Conservation (phyloP, 2,888 invertebrate species). For the Rhingia rostrata region DNA sequence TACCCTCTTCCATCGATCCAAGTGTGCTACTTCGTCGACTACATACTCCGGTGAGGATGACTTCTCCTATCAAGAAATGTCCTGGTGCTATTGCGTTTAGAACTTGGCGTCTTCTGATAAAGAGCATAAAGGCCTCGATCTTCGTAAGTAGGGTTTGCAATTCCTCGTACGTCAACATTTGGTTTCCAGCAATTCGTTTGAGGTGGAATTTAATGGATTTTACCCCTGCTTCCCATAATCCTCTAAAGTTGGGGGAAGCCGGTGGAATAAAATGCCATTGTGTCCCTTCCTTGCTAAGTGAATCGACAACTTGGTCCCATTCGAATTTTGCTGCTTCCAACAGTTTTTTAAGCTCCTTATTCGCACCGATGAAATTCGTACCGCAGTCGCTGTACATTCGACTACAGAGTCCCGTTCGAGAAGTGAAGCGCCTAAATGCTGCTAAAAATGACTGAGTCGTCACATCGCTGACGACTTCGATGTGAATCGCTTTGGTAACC, state of each 20-base stretch:
- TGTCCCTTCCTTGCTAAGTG: slow-evolving; percentile 37
- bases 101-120: background rate
- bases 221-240: slow-evolving; percentile 4
- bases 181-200: background rate
- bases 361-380: slow-evolving; percentile 77
- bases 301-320: background rate
- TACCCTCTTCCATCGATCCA: slow-evolving; percentile 9
- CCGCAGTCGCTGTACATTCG: slow-evolving; percentile 77
- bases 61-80: slow-evolving; percentile 14
- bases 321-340: slow-evolving; percentile 6
- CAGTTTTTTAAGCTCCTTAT: slow-evolving; percentile 18
- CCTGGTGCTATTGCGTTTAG: slow-evolving; percentile 3
- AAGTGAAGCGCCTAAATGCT: slow-evolving; percentile 75
- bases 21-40: background rate
- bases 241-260: slow-evolving; percentile 33
- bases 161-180: slow-evolving; percentile 13
- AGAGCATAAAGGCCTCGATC: slow-evolving; percentile 7
- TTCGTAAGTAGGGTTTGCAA: background rate
- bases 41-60: background rate
- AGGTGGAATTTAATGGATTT: background rate
- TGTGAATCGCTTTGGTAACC: slow-evolving; percentile 53
- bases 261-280: slow-evolving; percentile 77
- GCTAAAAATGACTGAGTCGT: slow-evolving; percentile 76
- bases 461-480: slow-evolving; percentile 49
- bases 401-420: slow-evolving; percentile 75